A percentile compares a stretch with the other conserved stretches of the same genome.
Evolutionary conservation across 1,140 invertebrate genomes (phyloP).

Genomic region (Hydropsyche tenuis): DNA sequence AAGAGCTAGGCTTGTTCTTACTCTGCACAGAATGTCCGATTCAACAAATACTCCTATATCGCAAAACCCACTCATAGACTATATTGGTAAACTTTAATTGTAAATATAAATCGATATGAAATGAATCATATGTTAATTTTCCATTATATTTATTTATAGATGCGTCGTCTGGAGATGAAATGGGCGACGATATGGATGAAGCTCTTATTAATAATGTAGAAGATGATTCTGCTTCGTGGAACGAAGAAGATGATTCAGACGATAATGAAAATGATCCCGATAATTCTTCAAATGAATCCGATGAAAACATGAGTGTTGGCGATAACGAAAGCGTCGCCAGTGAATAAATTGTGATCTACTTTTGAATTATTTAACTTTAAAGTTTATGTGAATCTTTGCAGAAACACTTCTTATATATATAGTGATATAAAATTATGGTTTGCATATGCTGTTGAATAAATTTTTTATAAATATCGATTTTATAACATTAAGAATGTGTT

Average conservation of each 20-base stretch:
- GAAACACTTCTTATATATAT: too few relatives aligned
- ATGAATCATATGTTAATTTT: background rate
- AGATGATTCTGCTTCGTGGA: constrained; percentile 55
- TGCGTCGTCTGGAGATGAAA: constrained; percentile 58
- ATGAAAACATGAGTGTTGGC: constrained; percentile 43
- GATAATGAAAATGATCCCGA: constrained; percentile 37
- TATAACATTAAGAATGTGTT: too few relatives aligned
- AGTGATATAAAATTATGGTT: too few relatives aligned
- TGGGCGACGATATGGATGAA: constrained; percentile 49
- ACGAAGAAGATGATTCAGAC: constrained; percentile 48
- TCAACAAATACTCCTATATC: constrained; percentile 33
- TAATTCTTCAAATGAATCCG: constrained; percentile 39
- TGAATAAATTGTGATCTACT: background rate
- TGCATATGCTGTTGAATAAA: too few relatives aligned
- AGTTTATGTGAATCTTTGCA: too few relatives aligned
- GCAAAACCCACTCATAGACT: constrained; percentile 53
- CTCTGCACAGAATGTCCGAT: constrained; percentile 50
- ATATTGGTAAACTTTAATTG: constrained; percentile 53
- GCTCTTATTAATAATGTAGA: constrained; percentile 52
- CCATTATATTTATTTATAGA: constrained; percentile 50
- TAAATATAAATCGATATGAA: background rate
- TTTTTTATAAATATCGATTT: too few relatives aligned
- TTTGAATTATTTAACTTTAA: too few relatives aligned
- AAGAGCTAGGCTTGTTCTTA: constrained; percentile 54
- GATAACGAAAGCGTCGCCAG: background rate